Percentiles rank a stretch among this genome's conserved stretches.
These are phyloP conservation scores for Odobenus rosmarus DNA, from an alignment of 2,113 vertebrate genomes.

Conservation along the genomic window DNA sequence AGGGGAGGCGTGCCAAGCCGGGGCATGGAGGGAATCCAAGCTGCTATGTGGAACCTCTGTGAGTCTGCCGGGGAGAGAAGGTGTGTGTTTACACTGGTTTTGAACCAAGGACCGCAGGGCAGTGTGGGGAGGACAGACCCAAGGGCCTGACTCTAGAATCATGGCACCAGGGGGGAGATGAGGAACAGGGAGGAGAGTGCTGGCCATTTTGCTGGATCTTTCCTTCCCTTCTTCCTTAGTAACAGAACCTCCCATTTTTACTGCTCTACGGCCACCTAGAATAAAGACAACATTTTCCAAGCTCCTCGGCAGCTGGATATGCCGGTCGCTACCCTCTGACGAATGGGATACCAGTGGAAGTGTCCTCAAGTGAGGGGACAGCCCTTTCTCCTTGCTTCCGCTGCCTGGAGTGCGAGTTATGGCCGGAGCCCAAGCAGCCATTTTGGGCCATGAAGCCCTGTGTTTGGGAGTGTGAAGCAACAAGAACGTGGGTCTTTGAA, in stretches of 20 bases:
- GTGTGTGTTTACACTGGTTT: not conserved
- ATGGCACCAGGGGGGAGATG: not conserved
- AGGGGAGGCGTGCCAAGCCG: not conserved
- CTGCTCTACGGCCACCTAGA: not conserved
- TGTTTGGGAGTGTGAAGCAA: not conserved
- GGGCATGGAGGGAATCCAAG: not conserved
- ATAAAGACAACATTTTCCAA: not conserved
- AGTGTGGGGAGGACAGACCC: accelerated
- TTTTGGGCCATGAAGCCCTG: not conserved
- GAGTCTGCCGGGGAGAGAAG: not conserved
- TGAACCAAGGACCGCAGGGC: not conserved
- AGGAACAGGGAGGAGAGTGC: not conserved
- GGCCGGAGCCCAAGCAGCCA: not conserved
- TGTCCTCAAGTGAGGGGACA: not conserved
- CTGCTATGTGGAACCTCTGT: not conserved
- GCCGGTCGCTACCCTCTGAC: not conserved
- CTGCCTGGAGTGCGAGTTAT: not conserved
- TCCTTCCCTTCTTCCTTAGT: not conserved
- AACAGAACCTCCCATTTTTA: not conserved
- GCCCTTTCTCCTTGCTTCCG: not conserved
- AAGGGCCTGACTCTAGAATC: not conserved
- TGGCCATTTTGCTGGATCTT: accelerated
- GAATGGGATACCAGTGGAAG: not conserved
- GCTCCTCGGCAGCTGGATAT: not conserved
- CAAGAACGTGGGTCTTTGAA: not conserved